phyloP scores from a whole-genome alignment of 2,888 invertebrate genomes.

The Acleris sparsana region DNA sequence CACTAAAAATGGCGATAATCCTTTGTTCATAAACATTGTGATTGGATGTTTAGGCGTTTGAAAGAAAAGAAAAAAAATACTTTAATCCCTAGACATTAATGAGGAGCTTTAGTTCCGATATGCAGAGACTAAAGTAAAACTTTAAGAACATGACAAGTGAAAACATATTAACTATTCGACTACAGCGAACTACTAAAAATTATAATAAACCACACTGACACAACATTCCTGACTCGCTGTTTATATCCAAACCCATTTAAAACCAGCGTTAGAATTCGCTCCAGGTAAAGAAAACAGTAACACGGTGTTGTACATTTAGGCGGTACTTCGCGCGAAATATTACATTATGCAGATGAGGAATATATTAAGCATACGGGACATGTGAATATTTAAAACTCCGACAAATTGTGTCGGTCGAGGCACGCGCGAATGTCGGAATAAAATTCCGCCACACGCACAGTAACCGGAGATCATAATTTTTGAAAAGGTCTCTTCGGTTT shows the following conservation, averaged over 20 bases:
- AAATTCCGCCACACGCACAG: conserved; percentile 47
- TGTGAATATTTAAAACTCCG: conserved; percentile 72
- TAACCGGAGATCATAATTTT: conserved; percentile 63
- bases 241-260: conserved; percentile 20
- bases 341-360: conserved; percentile 72
- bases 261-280: conserved; percentile 34
- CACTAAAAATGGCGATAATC: too few relatives aligned
- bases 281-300: conserved; percentile 47
- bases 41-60: too few relatives aligned
- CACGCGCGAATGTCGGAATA: conserved; percentile 53
- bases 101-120: too few relatives aligned
- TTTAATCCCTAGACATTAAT: too few relatives aligned
- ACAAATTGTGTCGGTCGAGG: conserved; percentile 62
- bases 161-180: too few relatives aligned
- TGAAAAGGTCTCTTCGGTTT: conserved; percentile 62
- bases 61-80: too few relatives aligned
- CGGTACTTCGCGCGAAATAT: conserved; percentile 59
- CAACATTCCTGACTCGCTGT: conserved; percentile 2
- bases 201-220: too few relatives aligned
- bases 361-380: conserved; percentile 67
- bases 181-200: too few relatives aligned
- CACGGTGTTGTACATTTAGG: conserved; percentile 51
- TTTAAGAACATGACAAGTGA: too few relatives aligned
- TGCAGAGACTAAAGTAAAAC: too few relatives aligned
- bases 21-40: too few relatives aligned